Percentiles rank a stretch among this genome's conserved stretches.
Evolutionary conservation across 2,888 invertebrate genomes (phyloP).

Genomic region (Melanostoma scalare): DNA sequence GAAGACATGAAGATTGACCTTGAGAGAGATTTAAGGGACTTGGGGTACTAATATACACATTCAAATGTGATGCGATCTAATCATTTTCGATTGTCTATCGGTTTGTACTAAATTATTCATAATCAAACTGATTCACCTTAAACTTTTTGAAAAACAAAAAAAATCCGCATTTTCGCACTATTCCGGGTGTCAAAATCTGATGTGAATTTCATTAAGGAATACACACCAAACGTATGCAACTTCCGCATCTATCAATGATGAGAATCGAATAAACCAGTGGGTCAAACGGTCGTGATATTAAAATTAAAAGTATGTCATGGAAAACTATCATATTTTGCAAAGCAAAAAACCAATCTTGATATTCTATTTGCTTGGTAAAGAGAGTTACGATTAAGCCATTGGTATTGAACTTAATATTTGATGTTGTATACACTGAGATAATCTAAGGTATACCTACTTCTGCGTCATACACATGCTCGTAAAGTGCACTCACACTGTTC

Average conservation of each 20-base stretch:
- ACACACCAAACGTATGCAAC: conserved; percentile 27
- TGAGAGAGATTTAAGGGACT: background rate
- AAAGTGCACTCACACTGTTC: background rate
- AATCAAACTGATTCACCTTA: conserved; percentile 43
- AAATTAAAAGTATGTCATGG: conserved; percentile 43
- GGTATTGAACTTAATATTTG: too few relatives aligned
- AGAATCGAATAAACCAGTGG: conserved; percentile 8
- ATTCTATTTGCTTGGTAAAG: background rate
- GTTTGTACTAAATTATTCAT: conserved; percentile 31
- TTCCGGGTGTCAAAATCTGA: conserved; percentile 38
- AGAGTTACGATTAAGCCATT: too few relatives aligned
- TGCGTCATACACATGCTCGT: too few relatives aligned
- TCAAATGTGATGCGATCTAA: background rate
- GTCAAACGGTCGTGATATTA: conserved; percentile 10
- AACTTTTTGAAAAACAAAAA: conserved; percentile 43
- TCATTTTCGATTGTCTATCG: background rate
- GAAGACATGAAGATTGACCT: too few relatives aligned
- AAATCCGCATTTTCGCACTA: conserved; percentile 27
- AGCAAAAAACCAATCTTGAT: background rate
- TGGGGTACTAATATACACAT: background rate
- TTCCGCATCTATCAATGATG: conserved; percentile 33
- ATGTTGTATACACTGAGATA: too few relatives aligned
- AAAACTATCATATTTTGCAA: conserved; percentile 8
- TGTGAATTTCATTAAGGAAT: conserved; percentile 10
- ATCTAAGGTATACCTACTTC: too few relatives aligned